phyloP scores from a whole-genome alignment of 2,797 vertebrate species.

The Rhinogobio ventralis region DNA sequence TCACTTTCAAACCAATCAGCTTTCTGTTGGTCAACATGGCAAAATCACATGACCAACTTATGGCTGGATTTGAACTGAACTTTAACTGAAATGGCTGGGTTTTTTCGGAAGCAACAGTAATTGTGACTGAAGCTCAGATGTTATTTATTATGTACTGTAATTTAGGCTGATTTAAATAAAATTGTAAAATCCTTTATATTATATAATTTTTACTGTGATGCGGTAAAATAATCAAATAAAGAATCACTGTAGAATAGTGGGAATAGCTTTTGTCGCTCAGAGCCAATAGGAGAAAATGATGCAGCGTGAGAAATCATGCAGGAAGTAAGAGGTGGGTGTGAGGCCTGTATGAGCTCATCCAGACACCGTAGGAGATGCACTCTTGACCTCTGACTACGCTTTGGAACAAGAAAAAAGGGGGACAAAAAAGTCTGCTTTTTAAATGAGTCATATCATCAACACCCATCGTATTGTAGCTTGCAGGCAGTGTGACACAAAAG shows the following conservation, averaged over 20 bases:
- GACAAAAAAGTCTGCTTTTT: not conserved
- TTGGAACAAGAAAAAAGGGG: slow-evolving; percentile 45
- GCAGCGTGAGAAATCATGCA: slow-evolving; percentile 50
- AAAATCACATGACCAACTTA: not conserved
- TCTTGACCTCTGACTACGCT: slow-evolving; percentile 23
- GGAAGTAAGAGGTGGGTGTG: slow-evolving; percentile 57
- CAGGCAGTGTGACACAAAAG: not conserved
- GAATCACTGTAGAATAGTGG: not conserved
- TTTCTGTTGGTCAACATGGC: not conserved
- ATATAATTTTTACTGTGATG: not conserved
- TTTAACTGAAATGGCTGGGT: not conserved
- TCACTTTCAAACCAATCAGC: not conserved
- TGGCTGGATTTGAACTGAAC: no score
- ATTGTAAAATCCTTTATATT: not conserved
- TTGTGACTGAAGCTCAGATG: not conserved
- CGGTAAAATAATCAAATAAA: not conserved
- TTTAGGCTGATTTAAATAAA: not conserved
- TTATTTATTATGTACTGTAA: not conserved
- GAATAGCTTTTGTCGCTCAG: not conserved
- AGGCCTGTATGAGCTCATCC: slow-evolving; percentile 52
- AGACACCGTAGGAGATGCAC: slow-evolving; percentile 28
- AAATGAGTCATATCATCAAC: slow-evolving; percentile 21
- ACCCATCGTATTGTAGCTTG: slow-evolving; percentile 35
- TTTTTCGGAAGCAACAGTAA: not conserved
- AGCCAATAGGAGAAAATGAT: slow-evolving; percentile 40